These are phyloP conservation scores for Bos javanicus DNA, from an alignment of 2,113 vertebrate species.

Conservation along the genomic window DNA sequence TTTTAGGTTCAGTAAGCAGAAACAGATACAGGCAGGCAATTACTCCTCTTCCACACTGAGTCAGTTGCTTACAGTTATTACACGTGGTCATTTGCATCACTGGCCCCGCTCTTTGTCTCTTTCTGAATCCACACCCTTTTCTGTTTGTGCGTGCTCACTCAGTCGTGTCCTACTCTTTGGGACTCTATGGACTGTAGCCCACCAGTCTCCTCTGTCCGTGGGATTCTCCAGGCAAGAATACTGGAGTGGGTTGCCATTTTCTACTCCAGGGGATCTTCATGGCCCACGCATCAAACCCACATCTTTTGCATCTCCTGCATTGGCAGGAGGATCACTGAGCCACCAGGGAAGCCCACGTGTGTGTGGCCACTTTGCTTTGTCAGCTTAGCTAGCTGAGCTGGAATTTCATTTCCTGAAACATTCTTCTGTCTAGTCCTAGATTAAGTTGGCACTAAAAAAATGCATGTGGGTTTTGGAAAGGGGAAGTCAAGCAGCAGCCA, in stretches of 20 bases:
- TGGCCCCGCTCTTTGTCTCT: not conserved
- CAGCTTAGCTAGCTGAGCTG: not conserved
- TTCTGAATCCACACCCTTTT: not conserved
- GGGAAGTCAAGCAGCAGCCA: not conserved
- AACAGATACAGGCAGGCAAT: not conserved
- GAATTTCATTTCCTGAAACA: not conserved
- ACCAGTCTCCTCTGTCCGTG: not conserved
- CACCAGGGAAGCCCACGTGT: not conserved
- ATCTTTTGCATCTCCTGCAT: not conserved
- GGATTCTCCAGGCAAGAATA: not conserved
- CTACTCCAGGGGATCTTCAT: not conserved
- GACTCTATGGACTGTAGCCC: not conserved
- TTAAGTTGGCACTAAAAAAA: not conserved
- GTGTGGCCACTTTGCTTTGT: not conserved
- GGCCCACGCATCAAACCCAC: not conserved
- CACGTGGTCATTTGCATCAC: not conserved
- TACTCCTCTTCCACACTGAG: too few species aligned
- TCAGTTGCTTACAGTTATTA: not conserved
- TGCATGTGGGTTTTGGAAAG: not conserved
- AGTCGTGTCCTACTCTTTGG: not conserved
- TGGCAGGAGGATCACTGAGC: not conserved
- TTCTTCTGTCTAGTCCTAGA: not conserved
- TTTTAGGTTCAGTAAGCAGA: not conserved
- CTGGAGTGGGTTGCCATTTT: not conserved
- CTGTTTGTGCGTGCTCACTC: accelerated